Conservation (phyloP, 2,113 vertebrate genomes). For the Campylorhamphus procurvoides region DNA sequence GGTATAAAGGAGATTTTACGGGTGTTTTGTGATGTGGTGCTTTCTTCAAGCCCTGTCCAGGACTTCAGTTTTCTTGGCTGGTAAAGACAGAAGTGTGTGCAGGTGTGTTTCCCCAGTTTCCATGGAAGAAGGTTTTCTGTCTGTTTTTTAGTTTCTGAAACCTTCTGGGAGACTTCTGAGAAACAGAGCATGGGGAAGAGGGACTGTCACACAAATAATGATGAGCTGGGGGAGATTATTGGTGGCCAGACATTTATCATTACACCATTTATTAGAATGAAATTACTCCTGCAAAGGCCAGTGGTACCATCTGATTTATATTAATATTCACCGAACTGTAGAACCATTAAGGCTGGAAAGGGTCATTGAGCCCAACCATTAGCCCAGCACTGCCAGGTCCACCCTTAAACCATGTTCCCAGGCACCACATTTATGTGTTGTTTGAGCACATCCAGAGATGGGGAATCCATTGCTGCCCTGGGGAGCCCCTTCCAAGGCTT, state of each 20-base stretch:
- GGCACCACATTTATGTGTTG: no score
- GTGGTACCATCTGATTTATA: no score
- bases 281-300: no score
- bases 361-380: no score
- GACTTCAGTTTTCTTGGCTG: neutral
- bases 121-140: neutral
- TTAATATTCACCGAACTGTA: no score
- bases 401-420: no score
- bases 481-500: no score
- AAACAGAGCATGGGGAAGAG: neutral
- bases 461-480: no score
- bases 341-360: no score
- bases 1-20: neutral
- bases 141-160: neutral
- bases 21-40: neutral
- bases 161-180: neutral
- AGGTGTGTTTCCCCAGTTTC: neutral
- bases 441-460: no score
- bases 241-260: neutral
- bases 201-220: neutral
- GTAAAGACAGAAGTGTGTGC: neutral
- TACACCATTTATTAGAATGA: no score
- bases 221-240: neutral
- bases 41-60: neutral
- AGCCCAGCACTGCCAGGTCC: no score